These are phyloP conservation scores for Galerucella calmariensis DNA, from an alignment of 2,888 invertebrate genomes.

Conservation along the genomic window DNA sequence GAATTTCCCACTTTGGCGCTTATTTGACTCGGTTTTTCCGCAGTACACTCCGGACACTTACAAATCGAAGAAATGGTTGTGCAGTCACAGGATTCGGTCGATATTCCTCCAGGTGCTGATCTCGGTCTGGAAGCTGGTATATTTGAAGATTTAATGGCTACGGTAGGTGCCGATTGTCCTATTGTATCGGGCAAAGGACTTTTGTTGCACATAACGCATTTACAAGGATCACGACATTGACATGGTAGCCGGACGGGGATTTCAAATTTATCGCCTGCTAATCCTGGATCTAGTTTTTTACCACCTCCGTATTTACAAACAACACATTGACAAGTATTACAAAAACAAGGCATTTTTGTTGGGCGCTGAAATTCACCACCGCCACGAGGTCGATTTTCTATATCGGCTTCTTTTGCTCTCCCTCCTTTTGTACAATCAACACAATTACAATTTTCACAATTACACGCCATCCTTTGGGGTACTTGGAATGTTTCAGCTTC, in stretches of 20 bases:
- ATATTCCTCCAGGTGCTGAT: constrained; percentile 22
- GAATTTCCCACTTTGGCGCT: constrained; percentile 4
- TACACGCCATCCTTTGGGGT: constrained; percentile 37
- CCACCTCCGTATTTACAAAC: constrained; percentile 43
- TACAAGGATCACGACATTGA: not conserved
- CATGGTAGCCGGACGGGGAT: constrained; percentile 7
- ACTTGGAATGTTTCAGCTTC: constrained; percentile 42
- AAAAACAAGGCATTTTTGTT: constrained; percentile 36
- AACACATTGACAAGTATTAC: constrained; percentile 42
- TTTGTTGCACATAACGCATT: constrained; percentile 2
- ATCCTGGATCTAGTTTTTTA: not conserved
- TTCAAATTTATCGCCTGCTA: constrained; percentile 9
- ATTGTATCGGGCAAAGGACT: not conserved
- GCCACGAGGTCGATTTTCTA: not conserved
- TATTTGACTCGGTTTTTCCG: constrained; percentile 20
- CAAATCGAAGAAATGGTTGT: constrained; percentile 2
- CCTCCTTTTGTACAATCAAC: constrained; percentile 30
- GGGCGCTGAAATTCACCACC: constrained; percentile 37
- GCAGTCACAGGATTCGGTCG: constrained; percentile 4
- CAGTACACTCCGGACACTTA: constrained; percentile 3
- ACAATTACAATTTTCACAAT: constrained; percentile 42
- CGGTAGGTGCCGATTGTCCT: constrained; percentile 19
- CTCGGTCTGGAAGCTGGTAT: constrained; percentile 16
- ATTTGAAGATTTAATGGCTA: constrained; percentile 12
- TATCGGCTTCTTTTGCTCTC: not conserved